Base-by-base conservation (phyloP, 2,888 invertebrate species). In the Cephus pygmeus region DNA sequence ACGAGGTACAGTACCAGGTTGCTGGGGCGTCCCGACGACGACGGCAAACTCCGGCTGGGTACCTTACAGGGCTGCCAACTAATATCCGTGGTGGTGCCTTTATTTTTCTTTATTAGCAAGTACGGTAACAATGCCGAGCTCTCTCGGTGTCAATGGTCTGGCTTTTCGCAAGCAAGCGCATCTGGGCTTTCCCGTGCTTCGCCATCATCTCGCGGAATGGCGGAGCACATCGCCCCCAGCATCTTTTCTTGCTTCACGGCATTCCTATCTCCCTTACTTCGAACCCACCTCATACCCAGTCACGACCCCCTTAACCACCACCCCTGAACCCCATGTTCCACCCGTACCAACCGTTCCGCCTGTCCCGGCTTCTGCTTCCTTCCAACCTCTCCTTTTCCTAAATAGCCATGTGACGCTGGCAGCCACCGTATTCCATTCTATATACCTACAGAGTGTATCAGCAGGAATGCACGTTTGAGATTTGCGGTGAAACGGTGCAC, bases 101-200 rank as follows among this genome's bases (percentile, higher is more conserved):
- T 88, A 88, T 88, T 88, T 88, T 86, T 88, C 87, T 87, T 87
- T 87, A 88, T 88, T 88, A 88, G 85, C 83, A 81, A 80, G 80
- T 76, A 75, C 81, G 69, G 82, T 79, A 84, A 85, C 86, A 85
- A 85, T 84, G 83, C 33, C 33, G 31, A 71, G 71, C 71, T 31
- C 73, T 31, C 73, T 78, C 81, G 79, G 83, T 86, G 86, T 85
- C 86, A 84, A 86, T 86, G 83, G 83, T 83, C 84, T 86, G 84
- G 83, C 84, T 86, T 83, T 82, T 82, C 86, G 83, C 83, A 82
- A 83, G 79, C 83, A 71, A 82, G 73, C 56, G 81, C 84, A 84
- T 86, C 84, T 85, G 83, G 77, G 71, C 79, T 81, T 83, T 80
- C 79, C 36, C 75, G 77, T 81, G 76, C 81, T 80, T 82, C 83